A percentile compares a stretch with the other conserved stretches of the same genome.
Evolutionary conservation across 1,140 invertebrate genomes (phyloP).

Genomic region (Drosophila hydei): DNA sequence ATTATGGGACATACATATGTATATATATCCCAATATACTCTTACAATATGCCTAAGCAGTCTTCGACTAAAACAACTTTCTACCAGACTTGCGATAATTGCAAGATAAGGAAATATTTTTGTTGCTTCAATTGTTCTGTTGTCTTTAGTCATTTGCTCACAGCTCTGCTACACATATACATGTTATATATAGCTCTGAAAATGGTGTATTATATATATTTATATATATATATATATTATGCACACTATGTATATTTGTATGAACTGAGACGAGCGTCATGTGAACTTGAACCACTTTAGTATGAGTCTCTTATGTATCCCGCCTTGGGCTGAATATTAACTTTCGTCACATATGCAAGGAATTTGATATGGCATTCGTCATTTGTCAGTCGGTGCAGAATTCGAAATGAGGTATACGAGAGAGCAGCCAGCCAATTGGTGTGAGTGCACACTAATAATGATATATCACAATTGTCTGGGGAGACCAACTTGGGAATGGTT

Average conservation of each 20-base stretch:
- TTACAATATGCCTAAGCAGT: background rate
- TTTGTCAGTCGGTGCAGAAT: slow-evolving; percentile 1
- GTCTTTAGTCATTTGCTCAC: background rate
- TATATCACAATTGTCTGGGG: slow-evolving; percentile 7
- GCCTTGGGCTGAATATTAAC: slow-evolving; percentile 34
- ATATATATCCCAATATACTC: too few species aligned
- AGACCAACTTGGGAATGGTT: background rate
- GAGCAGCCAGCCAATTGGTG: too few species aligned
- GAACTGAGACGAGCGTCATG: background rate
- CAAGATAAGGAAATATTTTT: slow-evolving; percentile 15
- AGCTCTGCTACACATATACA: background rate
- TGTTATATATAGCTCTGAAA: background rate
- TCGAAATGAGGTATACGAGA: background rate
- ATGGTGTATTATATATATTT: background rate
- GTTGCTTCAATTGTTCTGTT: background rate
- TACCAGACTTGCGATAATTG: slow-evolving; percentile 3
- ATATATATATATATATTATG: background rate
- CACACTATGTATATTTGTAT: background rate
- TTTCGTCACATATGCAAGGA: slow-evolving; percentile 15
- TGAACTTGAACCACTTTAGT: slow-evolving; percentile 26
- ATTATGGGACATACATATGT: too few species aligned
- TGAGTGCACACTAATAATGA: background rate
- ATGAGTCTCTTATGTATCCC: background rate
- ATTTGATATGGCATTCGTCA: slow-evolving; percentile 16
- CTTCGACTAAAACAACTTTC: background rate